Evolutionary conservation across 2,797 vertebrate species (phyloP).

Genomic region (Thamnophis elegans): DNA sequence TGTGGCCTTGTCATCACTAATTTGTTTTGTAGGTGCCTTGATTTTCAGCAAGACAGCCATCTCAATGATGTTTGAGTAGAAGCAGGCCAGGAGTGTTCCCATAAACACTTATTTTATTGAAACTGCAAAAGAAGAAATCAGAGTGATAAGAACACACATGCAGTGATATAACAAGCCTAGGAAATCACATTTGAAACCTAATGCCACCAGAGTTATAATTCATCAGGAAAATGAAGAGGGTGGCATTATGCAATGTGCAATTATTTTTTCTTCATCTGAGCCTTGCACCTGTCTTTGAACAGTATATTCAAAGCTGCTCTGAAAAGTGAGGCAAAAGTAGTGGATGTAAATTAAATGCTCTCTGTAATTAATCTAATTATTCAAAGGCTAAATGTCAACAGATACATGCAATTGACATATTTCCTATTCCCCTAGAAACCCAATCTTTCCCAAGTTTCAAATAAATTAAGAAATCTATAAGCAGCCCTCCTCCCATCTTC

Average conservation of each 20-base stretch:
- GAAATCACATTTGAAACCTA: background rate
- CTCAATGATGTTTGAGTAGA: slow-evolving; percentile 27
- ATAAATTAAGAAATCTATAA: background rate
- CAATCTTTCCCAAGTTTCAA: background rate
- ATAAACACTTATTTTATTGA: slow-evolving; percentile 56
- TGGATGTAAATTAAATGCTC: background rate
- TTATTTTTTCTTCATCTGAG: background rate
- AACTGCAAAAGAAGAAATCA: slow-evolving; percentile 28
- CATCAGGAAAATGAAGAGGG: background rate
- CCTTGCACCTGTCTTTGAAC: background rate
- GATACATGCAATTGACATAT: background rate
- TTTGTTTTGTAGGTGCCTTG: slow-evolving; percentile 39
- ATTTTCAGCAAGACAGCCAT: slow-evolving; percentile 16
- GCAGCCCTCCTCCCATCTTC: background rate
- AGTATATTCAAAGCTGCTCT: background rate
- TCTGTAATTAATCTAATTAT: background rate
- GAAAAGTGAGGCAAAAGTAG: background rate
- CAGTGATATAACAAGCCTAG: slow-evolving; percentile 57
- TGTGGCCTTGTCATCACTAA: slow-evolving; percentile 42
- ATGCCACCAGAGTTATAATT: background rate
- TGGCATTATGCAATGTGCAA: background rate
- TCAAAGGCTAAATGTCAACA: background rate
- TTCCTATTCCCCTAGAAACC: background rate
- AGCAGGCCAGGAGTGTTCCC: slow-evolving; percentile 40
- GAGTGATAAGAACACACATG: slow-evolving; percentile 21